A percentile compares a stretch with the other conserved stretches of the same genome.
Conservation (phyloP, 30 jellyfish, hydroid and myxozoan species). For the Hydractinia symbiolongicarpus region DNA sequence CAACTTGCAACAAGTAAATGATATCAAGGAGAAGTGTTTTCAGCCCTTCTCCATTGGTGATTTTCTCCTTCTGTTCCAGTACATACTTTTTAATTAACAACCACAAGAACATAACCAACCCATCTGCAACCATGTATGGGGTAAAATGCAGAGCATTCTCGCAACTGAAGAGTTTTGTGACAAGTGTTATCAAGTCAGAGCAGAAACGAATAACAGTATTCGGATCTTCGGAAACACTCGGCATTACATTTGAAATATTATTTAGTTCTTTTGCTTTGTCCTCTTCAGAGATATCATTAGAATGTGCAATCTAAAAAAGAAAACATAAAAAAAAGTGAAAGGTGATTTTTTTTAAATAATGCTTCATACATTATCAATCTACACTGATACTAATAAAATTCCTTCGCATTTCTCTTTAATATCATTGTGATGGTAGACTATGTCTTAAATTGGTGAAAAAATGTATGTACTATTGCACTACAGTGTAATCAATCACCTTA, state of each 20-base stretch:
- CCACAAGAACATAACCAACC: constrained; percentile 24
- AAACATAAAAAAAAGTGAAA: not conserved
- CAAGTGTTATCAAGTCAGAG: not conserved
- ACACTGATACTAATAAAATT: not conserved
- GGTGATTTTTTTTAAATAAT: not conserved
- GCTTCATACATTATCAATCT: not conserved
- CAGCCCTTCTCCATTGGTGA: constrained; percentile 14
- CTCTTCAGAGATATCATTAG: not conserved
- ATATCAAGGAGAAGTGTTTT: not conserved
- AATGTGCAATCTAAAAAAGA: constrained; percentile 2
- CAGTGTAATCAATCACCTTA: too few relatives aligned
- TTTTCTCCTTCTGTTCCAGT: constrained; percentile 16
- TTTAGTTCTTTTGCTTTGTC: not conserved
- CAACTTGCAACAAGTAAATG: constrained; percentile 17
- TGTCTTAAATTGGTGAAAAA: too few relatives aligned
- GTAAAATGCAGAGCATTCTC: constrained; percentile 12
- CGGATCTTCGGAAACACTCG: constrained; percentile 14
- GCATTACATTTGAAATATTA: not conserved
- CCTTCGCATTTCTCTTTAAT: too few relatives aligned
- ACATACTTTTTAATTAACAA: constrained; percentile 18
- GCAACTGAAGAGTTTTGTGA: constrained; percentile 3
- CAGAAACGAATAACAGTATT: not conserved
- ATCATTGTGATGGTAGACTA: too few relatives aligned
- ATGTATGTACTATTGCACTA: too few relatives aligned
- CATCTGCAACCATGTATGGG: constrained; percentile 21